phyloP scores from a whole-genome alignment of 2,888 invertebrate genomes.

The Mimas tiliae region DNA sequence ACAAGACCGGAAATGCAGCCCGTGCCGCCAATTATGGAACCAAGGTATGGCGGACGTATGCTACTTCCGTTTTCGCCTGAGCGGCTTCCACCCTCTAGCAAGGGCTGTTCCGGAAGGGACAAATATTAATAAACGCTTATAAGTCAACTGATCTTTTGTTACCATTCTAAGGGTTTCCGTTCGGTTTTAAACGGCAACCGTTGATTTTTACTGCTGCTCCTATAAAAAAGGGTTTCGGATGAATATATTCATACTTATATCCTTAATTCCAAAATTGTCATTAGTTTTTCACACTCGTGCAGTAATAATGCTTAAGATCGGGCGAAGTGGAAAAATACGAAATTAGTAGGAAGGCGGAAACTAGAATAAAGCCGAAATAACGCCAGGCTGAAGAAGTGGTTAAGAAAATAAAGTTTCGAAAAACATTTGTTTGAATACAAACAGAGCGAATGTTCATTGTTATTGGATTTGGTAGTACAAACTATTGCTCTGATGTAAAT shows the following conservation, averaged over 20 bases:
- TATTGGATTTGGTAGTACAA: too few species aligned
- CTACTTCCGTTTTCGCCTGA: conserved; percentile 79
- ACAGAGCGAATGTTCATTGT: too few species aligned
- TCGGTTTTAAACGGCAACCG: conserved; percentile 33
- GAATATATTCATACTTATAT: not conserved
- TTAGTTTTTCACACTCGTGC: not conserved
- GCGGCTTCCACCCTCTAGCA: conserved; percentile 68
- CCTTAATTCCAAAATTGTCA: too few species aligned
- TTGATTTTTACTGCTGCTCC: conserved; percentile 24
- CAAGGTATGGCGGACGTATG: conserved; percentile 74
- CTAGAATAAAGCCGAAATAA: too few species aligned
- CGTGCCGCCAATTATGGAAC: conserved; percentile 78
- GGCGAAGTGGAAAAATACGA: too few species aligned
- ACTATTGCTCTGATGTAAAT: not conserved
- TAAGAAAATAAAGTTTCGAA: too few species aligned
- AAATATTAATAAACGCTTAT: conserved; percentile 73
- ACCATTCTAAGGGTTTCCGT: conserved; percentile 63
- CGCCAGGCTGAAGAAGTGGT: too few species aligned
- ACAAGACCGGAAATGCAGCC: conserved; percentile 72
- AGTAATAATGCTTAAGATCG: too few species aligned
- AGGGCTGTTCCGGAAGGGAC: conserved; percentile 80
- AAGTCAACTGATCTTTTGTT: conserved; percentile 74
- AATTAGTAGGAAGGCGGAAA: too few species aligned
- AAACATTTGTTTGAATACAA: too few species aligned
- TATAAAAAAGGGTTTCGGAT: conserved; percentile 5